Conservation (phyloP, 1,140 invertebrate genomes). For the Polyergus mexicanus region DNA sequence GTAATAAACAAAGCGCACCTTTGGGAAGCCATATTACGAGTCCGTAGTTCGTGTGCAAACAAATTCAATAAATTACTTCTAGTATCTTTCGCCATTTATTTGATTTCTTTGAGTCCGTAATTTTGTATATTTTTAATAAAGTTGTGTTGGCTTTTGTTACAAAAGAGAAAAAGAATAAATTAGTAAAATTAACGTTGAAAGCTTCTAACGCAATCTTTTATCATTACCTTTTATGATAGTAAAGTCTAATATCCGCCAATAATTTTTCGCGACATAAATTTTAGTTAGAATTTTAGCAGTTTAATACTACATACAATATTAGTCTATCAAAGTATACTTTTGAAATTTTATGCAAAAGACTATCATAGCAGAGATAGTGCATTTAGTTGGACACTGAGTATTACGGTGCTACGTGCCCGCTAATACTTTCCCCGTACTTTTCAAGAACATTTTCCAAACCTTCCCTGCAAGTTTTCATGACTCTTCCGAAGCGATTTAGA, state of each 20-base stretch:
- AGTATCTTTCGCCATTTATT: neutral
- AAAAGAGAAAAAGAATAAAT: neutral
- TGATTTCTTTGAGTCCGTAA: neutral
- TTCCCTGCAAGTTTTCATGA: constrained; percentile 60
- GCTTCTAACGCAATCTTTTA: neutral
- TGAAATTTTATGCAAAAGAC: constrained; percentile 1
- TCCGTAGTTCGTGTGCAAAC: neutral
- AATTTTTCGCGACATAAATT: neutral
- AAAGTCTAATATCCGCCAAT: neutral
- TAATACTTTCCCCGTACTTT: constrained; percentile 65
- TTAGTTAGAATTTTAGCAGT: neutral
- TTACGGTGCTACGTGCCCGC: neutral
- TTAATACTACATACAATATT: neutral
- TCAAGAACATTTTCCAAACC: constrained; percentile 66
- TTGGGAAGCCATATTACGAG: neutral
- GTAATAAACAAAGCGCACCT: neutral
- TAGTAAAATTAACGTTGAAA: neutral
- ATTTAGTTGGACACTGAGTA: constrained; percentile 23
- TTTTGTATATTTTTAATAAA: neutral
- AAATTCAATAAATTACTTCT: constrained; percentile 26
- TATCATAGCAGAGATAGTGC: neutral
- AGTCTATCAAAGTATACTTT: neutral
- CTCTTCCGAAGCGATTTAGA: constrained; percentile 64
- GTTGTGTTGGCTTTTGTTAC: neutral
- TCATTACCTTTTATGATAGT: neutral